A percentile compares a stretch with the other conserved stretches of the same genome.
Evolutionary conservation across 1,140 invertebrate species (phyloP).

Genomic region (Drosophila orosa): DNA sequence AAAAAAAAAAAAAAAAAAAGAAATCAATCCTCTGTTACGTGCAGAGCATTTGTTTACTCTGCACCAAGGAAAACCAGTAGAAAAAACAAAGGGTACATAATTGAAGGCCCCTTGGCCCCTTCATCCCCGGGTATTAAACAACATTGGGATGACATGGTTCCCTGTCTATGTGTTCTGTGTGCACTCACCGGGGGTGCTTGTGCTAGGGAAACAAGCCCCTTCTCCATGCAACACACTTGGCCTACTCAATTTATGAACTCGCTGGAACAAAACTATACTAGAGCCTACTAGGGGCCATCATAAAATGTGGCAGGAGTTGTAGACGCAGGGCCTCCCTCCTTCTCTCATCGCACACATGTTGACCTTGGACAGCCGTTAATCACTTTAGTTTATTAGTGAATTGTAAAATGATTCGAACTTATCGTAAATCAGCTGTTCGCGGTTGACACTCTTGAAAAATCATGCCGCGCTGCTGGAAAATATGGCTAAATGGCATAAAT

Average conservation of each 20-base stretch:
- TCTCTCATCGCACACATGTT: neutral
- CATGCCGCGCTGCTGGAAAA: conserved; percentile 26
- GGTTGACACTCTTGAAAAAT: conserved; percentile 75
- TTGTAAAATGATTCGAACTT: conserved; percentile 42
- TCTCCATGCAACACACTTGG: neutral
- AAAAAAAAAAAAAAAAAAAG: too few species aligned
- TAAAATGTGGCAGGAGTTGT: neutral
- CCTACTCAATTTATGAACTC: conserved; percentile 5
- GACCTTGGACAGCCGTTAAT: conserved; percentile 1
- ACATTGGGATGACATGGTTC: neutral
- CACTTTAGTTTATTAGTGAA: conserved; percentile 8
- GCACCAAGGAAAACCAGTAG: neutral
- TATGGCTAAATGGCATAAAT: conserved; percentile 39
- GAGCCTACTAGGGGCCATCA: too few species aligned
- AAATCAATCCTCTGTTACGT: conserved; percentile 8
- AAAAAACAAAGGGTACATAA: conserved; percentile 10
- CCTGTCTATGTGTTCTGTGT: neutral
- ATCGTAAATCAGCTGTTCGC: conserved; percentile 66
- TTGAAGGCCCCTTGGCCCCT: conserved; percentile 9
- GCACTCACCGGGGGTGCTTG: conserved; percentile 1
- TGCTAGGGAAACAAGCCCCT: neutral
- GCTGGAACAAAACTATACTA: neutral
- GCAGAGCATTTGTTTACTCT: conserved; percentile 11
- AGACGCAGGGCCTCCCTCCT: neutral
- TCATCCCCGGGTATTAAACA: neutral